phyloP scores from a whole-genome alignment of 2,888 invertebrate genomes.

The Lordiphosa andalusiaca region DNA sequence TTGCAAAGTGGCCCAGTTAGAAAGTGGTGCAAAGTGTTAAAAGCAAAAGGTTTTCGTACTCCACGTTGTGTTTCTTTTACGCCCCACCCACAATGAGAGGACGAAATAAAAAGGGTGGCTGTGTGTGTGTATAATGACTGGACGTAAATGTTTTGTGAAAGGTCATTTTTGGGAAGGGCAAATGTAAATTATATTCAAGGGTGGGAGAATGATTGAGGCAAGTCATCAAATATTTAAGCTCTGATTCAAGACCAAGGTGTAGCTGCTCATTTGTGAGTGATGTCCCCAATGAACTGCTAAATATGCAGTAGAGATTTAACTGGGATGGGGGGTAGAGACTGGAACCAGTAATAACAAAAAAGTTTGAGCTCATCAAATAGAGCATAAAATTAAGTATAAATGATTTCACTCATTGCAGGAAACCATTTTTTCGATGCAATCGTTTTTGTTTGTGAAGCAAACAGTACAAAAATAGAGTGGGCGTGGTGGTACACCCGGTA shows the following conservation, averaged over 20 bases:
- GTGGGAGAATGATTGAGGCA: not conserved
- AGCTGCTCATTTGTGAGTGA: slow-evolving; percentile 30
- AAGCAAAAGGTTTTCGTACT: slow-evolving; percentile 38
- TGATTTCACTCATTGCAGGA: too few relatives aligned
- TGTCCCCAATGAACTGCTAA: slow-evolving; percentile 41
- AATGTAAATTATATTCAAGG: slow-evolving; percentile 50
- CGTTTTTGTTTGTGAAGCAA: too few relatives aligned
- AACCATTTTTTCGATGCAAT: too few relatives aligned
- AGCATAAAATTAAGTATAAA: too few relatives aligned
- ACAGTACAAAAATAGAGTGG: too few relatives aligned
- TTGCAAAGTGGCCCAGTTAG: slow-evolving; percentile 26
- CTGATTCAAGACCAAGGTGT: slow-evolving; percentile 48
- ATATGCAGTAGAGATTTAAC: slow-evolving; percentile 24
- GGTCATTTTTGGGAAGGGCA: slow-evolving; percentile 48
- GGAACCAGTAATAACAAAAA: too few relatives aligned
- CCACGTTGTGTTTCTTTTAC: slow-evolving; percentile 5
- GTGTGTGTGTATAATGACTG: slow-evolving; percentile 43
- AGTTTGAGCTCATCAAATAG: too few relatives aligned
- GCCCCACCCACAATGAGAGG: slow-evolving; percentile 20
- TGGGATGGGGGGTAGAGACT: not conserved
- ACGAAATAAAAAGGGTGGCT: slow-evolving; percentile 29
- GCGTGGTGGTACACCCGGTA: too few relatives aligned
- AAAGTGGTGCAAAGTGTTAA: slow-evolving; percentile 39
- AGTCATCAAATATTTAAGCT: slow-evolving; percentile 60
- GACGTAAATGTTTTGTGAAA: slow-evolving; percentile 44